Evolutionary conservation across 2,797 vertebrate genomes (phyloP).

Genomic region (Sebastes cheni): DNA sequence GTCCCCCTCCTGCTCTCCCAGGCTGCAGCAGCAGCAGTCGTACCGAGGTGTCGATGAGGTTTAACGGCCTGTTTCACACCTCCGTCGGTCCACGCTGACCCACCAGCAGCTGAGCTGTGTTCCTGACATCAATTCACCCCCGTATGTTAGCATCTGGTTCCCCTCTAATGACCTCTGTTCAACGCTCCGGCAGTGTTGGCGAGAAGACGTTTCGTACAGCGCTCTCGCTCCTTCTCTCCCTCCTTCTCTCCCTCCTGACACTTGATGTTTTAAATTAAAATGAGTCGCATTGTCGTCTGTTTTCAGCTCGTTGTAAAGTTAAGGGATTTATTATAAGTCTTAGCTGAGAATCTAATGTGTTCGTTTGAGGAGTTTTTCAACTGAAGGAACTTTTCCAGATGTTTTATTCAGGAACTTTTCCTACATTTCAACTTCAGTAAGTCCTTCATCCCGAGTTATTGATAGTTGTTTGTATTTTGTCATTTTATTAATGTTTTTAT

Average conservation of each 20-base stretch:
- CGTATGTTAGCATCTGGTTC: background rate
- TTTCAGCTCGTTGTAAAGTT: background rate
- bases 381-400: no score
- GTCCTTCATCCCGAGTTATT: background rate
- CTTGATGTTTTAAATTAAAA: background rate
- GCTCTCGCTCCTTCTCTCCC: background rate
- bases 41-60: conserved; percentile 17
- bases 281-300: background rate
- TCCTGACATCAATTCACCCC: background rate
- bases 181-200: no score
- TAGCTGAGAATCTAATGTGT: no score
- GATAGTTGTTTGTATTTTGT: background rate
- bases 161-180: background rate
- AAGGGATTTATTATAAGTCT: background rate
- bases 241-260: background rate
- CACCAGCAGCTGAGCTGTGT: background rate
- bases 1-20: background rate
- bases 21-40: background rate
- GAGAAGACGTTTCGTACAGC: background rate
- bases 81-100: background rate
- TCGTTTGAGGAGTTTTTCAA: no score
- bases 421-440: no score
- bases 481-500: background rate
- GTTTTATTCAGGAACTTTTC: background rate
- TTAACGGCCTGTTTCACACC: conserved; percentile 22